Percentiles rank a stretch among this genome's conserved stretches.
phyloP scores from a whole-genome alignment of 2,113 vertebrate species.

The Neolamprologus longior region DNA sequence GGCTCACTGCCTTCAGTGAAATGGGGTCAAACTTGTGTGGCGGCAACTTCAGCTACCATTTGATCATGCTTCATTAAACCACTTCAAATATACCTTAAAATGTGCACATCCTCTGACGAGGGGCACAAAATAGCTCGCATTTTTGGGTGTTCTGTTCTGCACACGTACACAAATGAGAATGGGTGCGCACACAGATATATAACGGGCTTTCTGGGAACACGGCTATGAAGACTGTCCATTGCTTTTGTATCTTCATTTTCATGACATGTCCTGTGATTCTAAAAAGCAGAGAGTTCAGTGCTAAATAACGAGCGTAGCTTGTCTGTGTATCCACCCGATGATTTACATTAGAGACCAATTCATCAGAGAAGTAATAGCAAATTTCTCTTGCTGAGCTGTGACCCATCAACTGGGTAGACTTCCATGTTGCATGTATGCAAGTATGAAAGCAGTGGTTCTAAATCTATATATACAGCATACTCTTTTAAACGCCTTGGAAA shows the following conservation, averaged over 20 bases:
- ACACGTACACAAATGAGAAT: conserved; percentile 14
- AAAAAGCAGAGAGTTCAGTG: background rate
- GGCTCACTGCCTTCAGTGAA: conserved; percentile 69
- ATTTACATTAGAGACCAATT: background rate
- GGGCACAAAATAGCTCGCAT: conserved; percentile 34
- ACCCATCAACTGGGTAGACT: background rate
- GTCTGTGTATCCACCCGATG: background rate
- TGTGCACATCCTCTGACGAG: conserved; percentile 41
- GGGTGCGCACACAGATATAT: background rate
- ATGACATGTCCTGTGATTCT: background rate
- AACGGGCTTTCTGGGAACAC: background rate
- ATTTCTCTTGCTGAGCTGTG: background rate
- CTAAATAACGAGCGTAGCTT: background rate
- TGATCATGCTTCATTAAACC: conserved; percentile 73
- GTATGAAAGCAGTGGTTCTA: background rate
- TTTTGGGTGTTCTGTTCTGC: conserved; percentile 30
- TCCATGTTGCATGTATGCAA: background rate
- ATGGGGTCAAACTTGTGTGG: conserved; percentile 75
- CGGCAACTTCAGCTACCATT: conserved; percentile 60
- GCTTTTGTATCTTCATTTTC: background rate
- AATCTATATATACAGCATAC: background rate
- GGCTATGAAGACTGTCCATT: background rate
- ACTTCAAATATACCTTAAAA: conserved; percentile 71
- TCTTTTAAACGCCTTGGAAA: background rate
- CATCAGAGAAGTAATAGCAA: background rate